These are phyloP conservation scores for Chesias legatella DNA, from an alignment of 2,888 invertebrate species.

Conservation along the genomic window DNA sequence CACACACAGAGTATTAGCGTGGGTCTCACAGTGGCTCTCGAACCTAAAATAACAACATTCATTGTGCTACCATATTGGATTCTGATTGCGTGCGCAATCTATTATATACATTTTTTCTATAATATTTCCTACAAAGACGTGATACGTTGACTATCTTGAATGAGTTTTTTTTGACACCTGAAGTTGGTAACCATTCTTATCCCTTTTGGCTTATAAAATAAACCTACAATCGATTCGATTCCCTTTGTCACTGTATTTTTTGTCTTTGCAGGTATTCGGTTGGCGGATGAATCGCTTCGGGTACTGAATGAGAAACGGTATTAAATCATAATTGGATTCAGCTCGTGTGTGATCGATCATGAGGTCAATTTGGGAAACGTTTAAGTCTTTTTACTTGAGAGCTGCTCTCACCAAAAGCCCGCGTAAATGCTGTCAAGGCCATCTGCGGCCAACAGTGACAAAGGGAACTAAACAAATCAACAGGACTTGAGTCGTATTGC, in stretches of 20 bases:
- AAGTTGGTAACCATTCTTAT: conserved; percentile 49
- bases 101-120: conserved; percentile 52
- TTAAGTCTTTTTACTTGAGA: too few species aligned
- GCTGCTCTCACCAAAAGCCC: too few species aligned
- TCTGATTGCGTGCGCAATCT: conserved; percentile 63
- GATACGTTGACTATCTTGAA: conserved; percentile 71
- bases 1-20: too few species aligned
- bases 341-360: too few species aligned
- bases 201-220: conserved; percentile 49
- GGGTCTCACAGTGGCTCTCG: conserved; percentile 46
- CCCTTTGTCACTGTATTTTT: conserved; percentile 43
- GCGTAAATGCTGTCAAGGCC: too few species aligned
- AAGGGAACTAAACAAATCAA: too few species aligned
- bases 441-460: too few species aligned
- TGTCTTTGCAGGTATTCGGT: conserved; percentile 45
- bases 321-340: not conserved
- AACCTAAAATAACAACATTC: conserved; percentile 68
- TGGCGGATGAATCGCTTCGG: conserved; percentile 14
- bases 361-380: too few species aligned
- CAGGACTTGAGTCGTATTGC: too few species aligned
- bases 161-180: conserved; percentile 71
- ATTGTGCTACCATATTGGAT: conserved; percentile 63
- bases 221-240: conserved; percentile 60
- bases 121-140: conserved; percentile 50
- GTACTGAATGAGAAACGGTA: not conserved